Percentiles rank a stretch among this genome's conserved stretches.
These are phyloP conservation scores for Diaperis boleti DNA, from an alignment of 2,888 invertebrate species.

Conservation along the genomic window DNA sequence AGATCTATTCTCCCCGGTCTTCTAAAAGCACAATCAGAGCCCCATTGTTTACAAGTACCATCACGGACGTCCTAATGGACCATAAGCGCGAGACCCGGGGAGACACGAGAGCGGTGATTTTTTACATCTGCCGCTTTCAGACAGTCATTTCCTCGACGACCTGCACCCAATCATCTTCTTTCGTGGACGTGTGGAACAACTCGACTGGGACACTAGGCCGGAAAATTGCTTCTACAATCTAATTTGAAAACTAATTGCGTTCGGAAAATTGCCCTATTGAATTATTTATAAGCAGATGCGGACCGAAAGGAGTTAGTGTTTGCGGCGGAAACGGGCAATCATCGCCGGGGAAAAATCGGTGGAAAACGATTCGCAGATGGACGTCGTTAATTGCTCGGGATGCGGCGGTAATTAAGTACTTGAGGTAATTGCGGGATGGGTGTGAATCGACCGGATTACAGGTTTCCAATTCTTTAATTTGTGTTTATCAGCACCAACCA, in stretches of 20 bases:
- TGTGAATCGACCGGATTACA: no score
- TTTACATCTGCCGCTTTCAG: constrained; percentile 38
- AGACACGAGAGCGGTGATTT: no score
- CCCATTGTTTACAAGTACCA: no score
- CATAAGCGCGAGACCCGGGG: no score
- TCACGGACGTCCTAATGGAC: no score
- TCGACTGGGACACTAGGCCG: constrained; percentile 59
- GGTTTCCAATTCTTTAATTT: no score
- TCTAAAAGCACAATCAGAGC: no score
- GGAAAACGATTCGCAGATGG: neutral
- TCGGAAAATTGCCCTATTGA: constrained; percentile 23
- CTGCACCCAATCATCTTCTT: constrained; percentile 26
- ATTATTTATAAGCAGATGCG: constrained; percentile 10
- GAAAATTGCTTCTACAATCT: constrained; percentile 61
- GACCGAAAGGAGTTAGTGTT: neutral
- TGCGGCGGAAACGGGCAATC: neutral
- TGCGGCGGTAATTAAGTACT: no score
- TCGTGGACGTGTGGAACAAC: constrained; percentile 16
- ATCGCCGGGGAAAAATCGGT: neutral
- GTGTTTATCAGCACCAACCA: no score
- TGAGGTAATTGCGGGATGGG: no score
- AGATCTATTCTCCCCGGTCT: no score
- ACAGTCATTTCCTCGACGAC: constrained; percentile 25
- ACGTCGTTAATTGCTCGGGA: neutral
- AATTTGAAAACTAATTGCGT: constrained; percentile 63